phyloP scores from a whole-genome alignment of 2,797 vertebrate species.

The Epinephelus coioides region DNA sequence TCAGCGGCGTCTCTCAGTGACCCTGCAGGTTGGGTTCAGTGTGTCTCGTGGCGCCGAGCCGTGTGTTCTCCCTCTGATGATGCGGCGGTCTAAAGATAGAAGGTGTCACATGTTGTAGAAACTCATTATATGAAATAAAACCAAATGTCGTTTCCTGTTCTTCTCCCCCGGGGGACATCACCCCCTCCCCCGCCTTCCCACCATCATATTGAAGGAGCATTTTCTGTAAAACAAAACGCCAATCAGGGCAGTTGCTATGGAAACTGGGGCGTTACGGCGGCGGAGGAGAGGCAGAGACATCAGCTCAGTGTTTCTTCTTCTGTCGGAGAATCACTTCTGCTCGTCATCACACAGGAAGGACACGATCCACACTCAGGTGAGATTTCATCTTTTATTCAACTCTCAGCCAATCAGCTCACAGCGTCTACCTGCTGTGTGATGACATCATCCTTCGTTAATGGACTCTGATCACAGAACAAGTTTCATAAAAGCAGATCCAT shows the following conservation, averaged over 20 bases:
- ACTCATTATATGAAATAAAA: constrained; percentile 25
- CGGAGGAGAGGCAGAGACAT: constrained; percentile 12
- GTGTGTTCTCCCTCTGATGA: not conserved
- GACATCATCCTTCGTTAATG: constrained; percentile 10
- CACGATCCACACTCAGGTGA: constrained; percentile 31
- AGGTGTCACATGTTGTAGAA: not conserved
- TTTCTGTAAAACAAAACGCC: constrained; percentile 38
- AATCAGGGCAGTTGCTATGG: constrained; percentile 64
- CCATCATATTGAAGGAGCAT: constrained; percentile 4
- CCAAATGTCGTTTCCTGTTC: not conserved
- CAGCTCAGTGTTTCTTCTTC: constrained; percentile 9
- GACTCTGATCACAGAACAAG: too few relatives aligned
- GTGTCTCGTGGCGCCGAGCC: too few relatives aligned
- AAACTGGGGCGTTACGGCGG: constrained; percentile 38
- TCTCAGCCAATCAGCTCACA: not conserved
- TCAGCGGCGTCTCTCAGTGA: too few relatives aligned
- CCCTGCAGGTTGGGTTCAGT: too few relatives aligned
- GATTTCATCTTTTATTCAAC: not conserved
- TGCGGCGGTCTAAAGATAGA: constrained; percentile 14
- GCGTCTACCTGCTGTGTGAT: not conserved
- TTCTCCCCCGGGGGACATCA: not conserved
- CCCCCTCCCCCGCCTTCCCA: not conserved
- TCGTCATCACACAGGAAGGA: constrained; percentile 2
- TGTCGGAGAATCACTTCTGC: constrained; percentile 28
- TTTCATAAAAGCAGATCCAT: too few relatives aligned